A percentile compares a stretch with the other conserved stretches of the same genome.
Evolutionary conservation across 2,888 invertebrate genomes (phyloP).

Genomic region (Hydriomena furcata): DNA sequence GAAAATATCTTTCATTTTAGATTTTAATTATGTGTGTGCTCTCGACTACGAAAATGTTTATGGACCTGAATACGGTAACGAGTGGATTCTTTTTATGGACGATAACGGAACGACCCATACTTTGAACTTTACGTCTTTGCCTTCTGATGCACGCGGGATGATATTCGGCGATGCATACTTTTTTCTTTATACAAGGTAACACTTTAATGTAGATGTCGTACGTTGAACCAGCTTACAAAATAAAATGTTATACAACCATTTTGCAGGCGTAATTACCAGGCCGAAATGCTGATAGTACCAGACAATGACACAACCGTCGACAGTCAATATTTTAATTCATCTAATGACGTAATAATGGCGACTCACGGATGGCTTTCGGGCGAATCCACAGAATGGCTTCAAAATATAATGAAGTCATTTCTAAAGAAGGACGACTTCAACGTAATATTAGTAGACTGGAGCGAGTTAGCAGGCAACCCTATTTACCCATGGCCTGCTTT

Average conservation of each 20-base stretch:
- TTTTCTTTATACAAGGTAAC: conserved; percentile 71
- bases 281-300: conserved; percentile 56
- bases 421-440: conserved; percentile 70
- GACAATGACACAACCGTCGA: conserved; percentile 43
- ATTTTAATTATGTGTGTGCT: conserved; percentile 24
- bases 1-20: too few relatives aligned
- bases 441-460: conserved; percentile 79
- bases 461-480: conserved; percentile 60
- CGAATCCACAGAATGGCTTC: conserved; percentile 61
- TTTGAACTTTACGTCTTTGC: conserved; percentile 64
- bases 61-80: conserved; percentile 63
- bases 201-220: background rate
- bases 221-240: too few relatives aligned
- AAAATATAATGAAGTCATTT: conserved; percentile 69
- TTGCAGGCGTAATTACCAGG: conserved; percentile 56
- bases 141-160: conserved; percentile 52
- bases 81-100: conserved; percentile 74
- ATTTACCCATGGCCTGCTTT: conserved; percentile 70
- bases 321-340: conserved; percentile 64
- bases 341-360: conserved; percentile 71
- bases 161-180: conserved; percentile 68
- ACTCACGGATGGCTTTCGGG: conserved; percentile 82
- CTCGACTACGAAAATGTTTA: conserved; percentile 48
- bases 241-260: background rate
- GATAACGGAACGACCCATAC: conserved; percentile 64